These are phyloP conservation scores for Periplaneta americana DNA, from an alignment of 1,140 invertebrate genomes.

Conservation along the genomic window DNA sequence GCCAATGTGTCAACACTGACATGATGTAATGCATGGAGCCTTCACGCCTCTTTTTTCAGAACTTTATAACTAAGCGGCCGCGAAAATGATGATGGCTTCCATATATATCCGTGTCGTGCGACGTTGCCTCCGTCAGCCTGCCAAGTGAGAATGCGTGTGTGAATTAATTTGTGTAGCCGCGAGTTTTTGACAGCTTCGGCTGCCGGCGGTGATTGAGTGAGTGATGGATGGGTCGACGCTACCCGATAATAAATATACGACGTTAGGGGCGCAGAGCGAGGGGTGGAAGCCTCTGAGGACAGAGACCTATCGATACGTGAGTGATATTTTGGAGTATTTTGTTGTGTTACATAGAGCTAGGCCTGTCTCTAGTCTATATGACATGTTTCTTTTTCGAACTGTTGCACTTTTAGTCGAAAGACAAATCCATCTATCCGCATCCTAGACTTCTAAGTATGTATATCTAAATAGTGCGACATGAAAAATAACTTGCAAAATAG, in stretches of 20 bases:
- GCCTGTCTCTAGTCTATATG: too few relatives aligned
- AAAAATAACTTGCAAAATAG: too few relatives aligned
- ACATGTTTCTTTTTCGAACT: too few relatives aligned
- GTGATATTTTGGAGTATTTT: too few relatives aligned
- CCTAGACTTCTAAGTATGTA: too few relatives aligned
- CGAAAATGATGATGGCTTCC: background rate
- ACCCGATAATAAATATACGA: background rate
- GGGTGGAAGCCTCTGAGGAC: too few relatives aligned
- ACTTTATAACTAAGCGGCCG: background rate
- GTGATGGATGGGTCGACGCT: background rate
- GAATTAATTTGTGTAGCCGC: conserved; percentile 1
- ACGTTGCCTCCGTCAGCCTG: background rate
- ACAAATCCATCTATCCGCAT: too few relatives aligned
- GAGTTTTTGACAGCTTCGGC: conserved; percentile 3
- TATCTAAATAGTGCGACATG: too few relatives aligned
- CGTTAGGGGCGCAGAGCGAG: too few relatives aligned
- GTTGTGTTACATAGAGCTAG: too few relatives aligned
- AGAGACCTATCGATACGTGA: too few relatives aligned
- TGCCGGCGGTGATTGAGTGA: background rate
- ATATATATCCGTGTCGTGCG: background rate
- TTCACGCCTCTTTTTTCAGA: background rate
- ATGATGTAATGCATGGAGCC: background rate
- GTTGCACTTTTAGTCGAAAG: too few relatives aligned
- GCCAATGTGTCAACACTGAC: background rate
- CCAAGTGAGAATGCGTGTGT: background rate